phyloP scores from a whole-genome alignment of 2,888 invertebrate genomes.

The Apamea anceps region DNA sequence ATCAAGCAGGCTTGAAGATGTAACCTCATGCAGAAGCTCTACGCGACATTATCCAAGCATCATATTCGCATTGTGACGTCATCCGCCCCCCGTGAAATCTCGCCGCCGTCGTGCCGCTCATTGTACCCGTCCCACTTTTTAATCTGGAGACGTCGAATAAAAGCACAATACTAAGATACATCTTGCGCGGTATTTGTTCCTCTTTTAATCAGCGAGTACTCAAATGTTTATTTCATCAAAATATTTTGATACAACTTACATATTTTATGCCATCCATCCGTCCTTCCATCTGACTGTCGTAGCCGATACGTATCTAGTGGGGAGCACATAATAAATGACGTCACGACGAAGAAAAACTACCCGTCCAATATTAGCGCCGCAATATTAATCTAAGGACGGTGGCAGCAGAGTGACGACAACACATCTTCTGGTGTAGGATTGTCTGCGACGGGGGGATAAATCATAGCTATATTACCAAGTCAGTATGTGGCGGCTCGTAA shows the following conservation, averaged over 20 bases:
- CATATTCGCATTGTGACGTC: conserved; percentile 82
- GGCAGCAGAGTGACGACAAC: conserved; percentile 72
- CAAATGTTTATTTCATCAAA: conserved; percentile 67
- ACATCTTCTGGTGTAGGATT: conserved; percentile 78
- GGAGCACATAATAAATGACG: conserved; percentile 71
- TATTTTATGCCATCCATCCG: conserved; percentile 23
- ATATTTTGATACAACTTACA: conserved; percentile 37
- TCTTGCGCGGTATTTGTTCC: conserved; percentile 80
- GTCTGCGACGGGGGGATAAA: conserved; percentile 79
- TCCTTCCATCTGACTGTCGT: conserved; percentile 26
- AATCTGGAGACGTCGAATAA: conserved; percentile 88
- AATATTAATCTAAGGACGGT: conserved; percentile 79
- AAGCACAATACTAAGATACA: conserved; percentile 86
- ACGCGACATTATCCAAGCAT: conserved; percentile 77
- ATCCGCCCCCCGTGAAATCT: conserved; percentile 75
- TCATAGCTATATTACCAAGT: conserved; percentile 84
- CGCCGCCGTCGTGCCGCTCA: conserved; percentile 78
- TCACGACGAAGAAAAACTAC: conserved; percentile 75
- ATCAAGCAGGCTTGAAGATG: conserved; percentile 53
- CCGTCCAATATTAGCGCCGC: conserved; percentile 75
- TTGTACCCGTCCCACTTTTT: conserved; percentile 87
- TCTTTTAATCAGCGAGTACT: conserved; percentile 82
- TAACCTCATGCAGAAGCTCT: conserved; percentile 66
- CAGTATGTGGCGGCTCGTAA: conserved; percentile 79
- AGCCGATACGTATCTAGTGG: conserved; percentile 52